These are phyloP conservation scores for Candoia aspera DNA, from an alignment of 2,113 vertebrate genomes.

Conservation along the genomic window DNA sequence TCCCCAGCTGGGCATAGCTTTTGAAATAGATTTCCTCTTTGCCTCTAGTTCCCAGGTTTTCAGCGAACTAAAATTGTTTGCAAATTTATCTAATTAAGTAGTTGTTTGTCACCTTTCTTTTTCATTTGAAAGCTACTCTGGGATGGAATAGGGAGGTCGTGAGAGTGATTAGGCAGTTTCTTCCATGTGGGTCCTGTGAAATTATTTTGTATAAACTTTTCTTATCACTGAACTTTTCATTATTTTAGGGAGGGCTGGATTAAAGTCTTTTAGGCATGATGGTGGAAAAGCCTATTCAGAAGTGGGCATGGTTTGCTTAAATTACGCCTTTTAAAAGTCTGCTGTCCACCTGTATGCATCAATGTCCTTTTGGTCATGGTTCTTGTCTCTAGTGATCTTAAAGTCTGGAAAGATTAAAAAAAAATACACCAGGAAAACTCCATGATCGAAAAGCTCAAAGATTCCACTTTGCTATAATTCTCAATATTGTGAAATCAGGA, in stretches of 20 bases:
- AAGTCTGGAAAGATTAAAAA: too few species aligned
- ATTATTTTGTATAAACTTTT: neutral
- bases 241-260: too few species aligned
- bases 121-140: neutral
- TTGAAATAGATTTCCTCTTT: neutral
- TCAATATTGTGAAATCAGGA: slow-evolving; percentile 53
- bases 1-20: neutral
- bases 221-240: neutral
- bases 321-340: slow-evolving; percentile 37
- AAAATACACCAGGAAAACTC: too few species aligned
- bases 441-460: slow-evolving; percentile 55
- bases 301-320: slow-evolving; percentile 68
- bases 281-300: slow-evolving; percentile 43
- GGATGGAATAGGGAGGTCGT: neutral
- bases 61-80: neutral
- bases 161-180: neutral
- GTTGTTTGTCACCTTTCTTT: neutral
- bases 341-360: slow-evolving; percentile 42
- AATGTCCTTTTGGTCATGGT: slow-evolving; percentile 43
- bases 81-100: neutral
- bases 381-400: slow-evolving; percentile 52
- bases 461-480: slow-evolving; percentile 48
- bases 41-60: neutral
- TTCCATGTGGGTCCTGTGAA: neutral
- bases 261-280: slow-evolving; percentile 45